Evolutionary conservation across 2,888 invertebrate genomes (phyloP).

Genomic region (Synanthedon andrenaeformis): DNA sequence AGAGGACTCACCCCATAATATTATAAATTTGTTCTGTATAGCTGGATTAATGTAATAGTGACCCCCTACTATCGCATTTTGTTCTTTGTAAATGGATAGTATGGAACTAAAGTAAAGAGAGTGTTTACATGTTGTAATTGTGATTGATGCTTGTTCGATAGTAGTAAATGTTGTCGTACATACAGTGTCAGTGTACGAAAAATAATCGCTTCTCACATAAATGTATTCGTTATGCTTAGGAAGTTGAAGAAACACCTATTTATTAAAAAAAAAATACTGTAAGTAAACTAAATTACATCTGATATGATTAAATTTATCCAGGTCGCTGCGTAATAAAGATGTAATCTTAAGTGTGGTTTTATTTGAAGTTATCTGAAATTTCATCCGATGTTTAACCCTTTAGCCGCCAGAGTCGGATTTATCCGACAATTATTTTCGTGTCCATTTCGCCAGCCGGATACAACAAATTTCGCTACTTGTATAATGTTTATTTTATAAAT

Average conservation of each 20-base stretch:
- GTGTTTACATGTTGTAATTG: conserved; percentile 1
- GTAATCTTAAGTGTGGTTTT: background rate
- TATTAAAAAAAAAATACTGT: conserved; percentile 26
- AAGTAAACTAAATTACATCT: conserved; percentile 6
- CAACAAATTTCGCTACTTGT: no score
- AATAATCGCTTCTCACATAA: conserved; percentile 1
- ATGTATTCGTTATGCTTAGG: conserved; percentile 11
- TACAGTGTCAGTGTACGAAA: conserved; percentile 6
- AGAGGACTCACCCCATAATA: conserved; percentile 2
- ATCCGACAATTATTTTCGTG: no score
- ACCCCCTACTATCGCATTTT: conserved; percentile 7
- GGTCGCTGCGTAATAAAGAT: background rate
- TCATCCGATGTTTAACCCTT: no score
- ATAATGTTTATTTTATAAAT: no score
- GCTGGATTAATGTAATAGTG: background rate
- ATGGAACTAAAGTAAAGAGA: background rate
- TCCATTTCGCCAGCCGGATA: no score
- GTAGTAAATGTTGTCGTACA: conserved; percentile 8
- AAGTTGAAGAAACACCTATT: conserved; percentile 33
- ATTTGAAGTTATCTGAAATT: no score
- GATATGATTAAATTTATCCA: background rate
- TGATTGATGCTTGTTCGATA: background rate
- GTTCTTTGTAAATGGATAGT: conserved; percentile 3
- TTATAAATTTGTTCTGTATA: conserved; percentile 4
- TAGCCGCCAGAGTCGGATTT: no score